Evolutionary conservation across 1,140 invertebrate species (phyloP), one percentile per base, ranked within the genome.

Genomic region (Zaprionus davidi): DNA sequence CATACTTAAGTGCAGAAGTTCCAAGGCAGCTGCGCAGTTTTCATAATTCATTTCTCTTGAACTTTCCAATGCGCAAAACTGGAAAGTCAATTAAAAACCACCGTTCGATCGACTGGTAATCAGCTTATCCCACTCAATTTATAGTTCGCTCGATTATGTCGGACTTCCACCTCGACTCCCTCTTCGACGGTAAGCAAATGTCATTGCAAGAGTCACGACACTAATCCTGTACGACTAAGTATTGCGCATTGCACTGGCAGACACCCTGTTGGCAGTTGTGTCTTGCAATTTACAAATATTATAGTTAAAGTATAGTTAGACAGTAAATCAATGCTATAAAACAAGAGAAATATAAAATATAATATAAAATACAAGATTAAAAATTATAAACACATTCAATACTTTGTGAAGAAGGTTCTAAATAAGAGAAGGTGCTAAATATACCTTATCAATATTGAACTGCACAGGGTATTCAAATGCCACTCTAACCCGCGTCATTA

Each of bases 111-210:
- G 81, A 78, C 79, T 66, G 75, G 76, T 88, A 87, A 87, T 87
- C 84, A 87, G 83, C 84, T 87, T 88, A 88, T 81, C 70, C 65
- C 51, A 68, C 46, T 69, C 67, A 83, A 88, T 88, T 87, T 78
- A 87, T 83, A 75, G 84, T 71, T 53, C n/a, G 22, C 71, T 76
- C 64, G 80, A 86, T 83, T 87, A 83, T 88, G 77, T 44, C 56
- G 55, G 60, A n/a, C 4, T 3, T 11, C n/a, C 41, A 6, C n/a
- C 41, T 2, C 41, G 9, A n/a, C n/a, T 17, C 2, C n/a, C 2
- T 6, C 41, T 17, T 6, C n/a, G 7, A 46, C 71, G 66, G 64
- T 77, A 77, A 77, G 73, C 51, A 75, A 83, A 83, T 84, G 82
- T 71, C 79, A 87, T 62, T 15, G 57, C 12, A 15, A 17, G 57